These are phyloP conservation scores for Eubasilissa regina DNA, from an alignment of 1,140 invertebrate genomes.

Conservation along the genomic window DNA sequence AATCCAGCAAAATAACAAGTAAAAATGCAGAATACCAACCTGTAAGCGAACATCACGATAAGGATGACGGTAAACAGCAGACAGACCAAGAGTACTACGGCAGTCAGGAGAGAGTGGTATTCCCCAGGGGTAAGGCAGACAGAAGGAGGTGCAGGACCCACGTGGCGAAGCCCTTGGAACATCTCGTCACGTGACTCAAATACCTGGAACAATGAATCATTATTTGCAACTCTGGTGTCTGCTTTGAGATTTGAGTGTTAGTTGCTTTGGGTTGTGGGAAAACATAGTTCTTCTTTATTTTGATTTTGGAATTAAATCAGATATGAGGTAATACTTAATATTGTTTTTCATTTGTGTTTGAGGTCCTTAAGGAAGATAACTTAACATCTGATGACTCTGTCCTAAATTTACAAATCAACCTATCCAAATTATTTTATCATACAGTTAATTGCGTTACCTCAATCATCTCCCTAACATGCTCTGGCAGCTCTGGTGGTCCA, in stretches of 20 bases:
- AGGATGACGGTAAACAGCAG: constrained; percentile 78
- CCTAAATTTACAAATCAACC: too few species aligned
- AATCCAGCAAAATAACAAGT: not conserved
- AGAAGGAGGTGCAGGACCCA: constrained; percentile 74
- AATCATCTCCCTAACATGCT: constrained; percentile 90
- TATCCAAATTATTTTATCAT: not conserved
- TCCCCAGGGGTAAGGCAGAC: constrained; percentile 83
- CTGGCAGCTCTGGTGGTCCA: constrained; percentile 74
- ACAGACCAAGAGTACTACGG: constrained; percentile 80
- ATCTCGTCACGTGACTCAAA: constrained; percentile 83
- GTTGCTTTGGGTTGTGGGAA: too few species aligned
- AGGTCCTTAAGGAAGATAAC: too few species aligned
- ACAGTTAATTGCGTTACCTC: constrained; percentile 73
- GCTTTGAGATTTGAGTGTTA: too few species aligned
- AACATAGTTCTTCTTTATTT: too few species aligned
- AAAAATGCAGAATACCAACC: constrained; percentile 66
- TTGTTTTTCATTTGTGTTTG: too few species aligned
- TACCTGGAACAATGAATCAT: constrained; percentile 66
- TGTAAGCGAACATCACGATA: constrained; percentile 79
- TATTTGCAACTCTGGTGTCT: too few species aligned
- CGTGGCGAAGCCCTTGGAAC: constrained; percentile 74
- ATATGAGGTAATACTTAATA: too few species aligned
- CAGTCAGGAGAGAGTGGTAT: constrained; percentile 84
- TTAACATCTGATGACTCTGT: too few species aligned
- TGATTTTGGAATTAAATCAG: too few species aligned